Percentiles rank a stretch among this genome's conserved stretches.
Evolutionary conservation across 2,888 invertebrate species (phyloP).

Genomic region (Clistopyga incitator): DNA sequence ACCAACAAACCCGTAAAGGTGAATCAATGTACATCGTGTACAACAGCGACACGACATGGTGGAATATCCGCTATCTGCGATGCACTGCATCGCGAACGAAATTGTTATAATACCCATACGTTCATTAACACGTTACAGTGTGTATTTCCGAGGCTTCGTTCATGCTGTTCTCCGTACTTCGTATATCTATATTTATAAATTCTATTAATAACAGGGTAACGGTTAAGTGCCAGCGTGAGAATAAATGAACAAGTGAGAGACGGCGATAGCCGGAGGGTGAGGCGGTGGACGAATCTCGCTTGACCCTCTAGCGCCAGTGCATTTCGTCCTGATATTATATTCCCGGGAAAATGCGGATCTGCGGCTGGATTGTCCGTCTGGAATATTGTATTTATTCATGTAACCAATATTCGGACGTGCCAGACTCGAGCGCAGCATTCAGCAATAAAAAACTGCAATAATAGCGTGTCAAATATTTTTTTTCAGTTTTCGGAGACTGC

Average conservation of each 20-base stretch:
- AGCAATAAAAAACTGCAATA: neutral
- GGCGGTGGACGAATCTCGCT: slow-evolving; percentile 46
- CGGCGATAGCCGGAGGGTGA: slow-evolving; percentile 14
- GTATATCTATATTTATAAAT: slow-evolving; percentile 44
- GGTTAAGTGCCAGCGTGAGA: slow-evolving; percentile 66
- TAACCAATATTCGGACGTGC: slow-evolving; percentile 27
- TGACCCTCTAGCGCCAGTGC: slow-evolving; percentile 17
- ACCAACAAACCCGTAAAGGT: neutral
- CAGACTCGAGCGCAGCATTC: neutral
- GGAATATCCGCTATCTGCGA: neutral
- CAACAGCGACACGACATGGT: neutral
- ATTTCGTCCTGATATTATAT: slow-evolving; percentile 33
- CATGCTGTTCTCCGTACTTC: slow-evolving; percentile 6
- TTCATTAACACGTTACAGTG: slow-evolving; percentile 67
- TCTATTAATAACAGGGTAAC: slow-evolving; percentile 64
- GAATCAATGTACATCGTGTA: neutral
- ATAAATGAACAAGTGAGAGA: slow-evolving; percentile 65
- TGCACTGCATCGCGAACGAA: slow-evolving; percentile 34
- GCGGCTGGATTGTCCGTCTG: slow-evolving; percentile 5
- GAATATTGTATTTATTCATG: slow-evolving; percentile 21
- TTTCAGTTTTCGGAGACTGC: neutral
- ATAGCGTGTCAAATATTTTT: slow-evolving; percentile 26
- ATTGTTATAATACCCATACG: slow-evolving; percentile 67
- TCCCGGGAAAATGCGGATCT: slow-evolving; percentile 30
- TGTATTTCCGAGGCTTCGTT: slow-evolving; percentile 38